Conservation (phyloP, 2,888 invertebrate genomes). For the Eremobia ochroleuca region DNA sequence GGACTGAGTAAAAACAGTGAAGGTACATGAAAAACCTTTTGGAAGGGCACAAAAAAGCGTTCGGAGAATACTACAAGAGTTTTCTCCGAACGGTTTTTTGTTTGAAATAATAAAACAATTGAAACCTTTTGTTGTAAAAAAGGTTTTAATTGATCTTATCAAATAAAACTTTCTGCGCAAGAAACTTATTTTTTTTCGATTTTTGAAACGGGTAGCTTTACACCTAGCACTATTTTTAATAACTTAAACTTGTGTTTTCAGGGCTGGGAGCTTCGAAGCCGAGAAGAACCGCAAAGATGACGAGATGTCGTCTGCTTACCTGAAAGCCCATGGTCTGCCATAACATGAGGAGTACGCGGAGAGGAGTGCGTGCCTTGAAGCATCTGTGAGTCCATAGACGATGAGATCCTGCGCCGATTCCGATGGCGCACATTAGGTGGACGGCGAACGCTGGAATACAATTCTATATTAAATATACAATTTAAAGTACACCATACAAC, state of each 20-base stretch:
- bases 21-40: conserved; percentile 23
- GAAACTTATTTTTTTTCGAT: neutral
- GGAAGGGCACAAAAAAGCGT: conserved; percentile 8
- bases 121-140: neutral
- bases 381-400: conserved; percentile 98
- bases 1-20: neutral
- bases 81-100: too few relatives aligned
- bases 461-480: neutral
- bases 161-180: neutral
- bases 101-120: neutral
- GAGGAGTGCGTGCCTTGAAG: conserved; percentile 97
- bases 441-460: conserved; percentile 91
- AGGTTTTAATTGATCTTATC: conserved; percentile 10
- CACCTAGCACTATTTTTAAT: neutral
- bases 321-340: conserved; percentile 96
- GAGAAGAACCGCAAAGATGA: neutral
- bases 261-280: neutral
- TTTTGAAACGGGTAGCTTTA: neutral
- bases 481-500: neutral
- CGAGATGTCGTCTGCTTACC: conserved; percentile 85
- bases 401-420: conserved; percentile 98
- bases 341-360: conserved; percentile 95
- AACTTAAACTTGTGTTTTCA: neutral
- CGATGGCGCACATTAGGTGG: conserved; percentile 94
- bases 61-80: neutral